Conservation (phyloP, 1,140 invertebrate species). For the Adoxophyes honmai region DNA sequence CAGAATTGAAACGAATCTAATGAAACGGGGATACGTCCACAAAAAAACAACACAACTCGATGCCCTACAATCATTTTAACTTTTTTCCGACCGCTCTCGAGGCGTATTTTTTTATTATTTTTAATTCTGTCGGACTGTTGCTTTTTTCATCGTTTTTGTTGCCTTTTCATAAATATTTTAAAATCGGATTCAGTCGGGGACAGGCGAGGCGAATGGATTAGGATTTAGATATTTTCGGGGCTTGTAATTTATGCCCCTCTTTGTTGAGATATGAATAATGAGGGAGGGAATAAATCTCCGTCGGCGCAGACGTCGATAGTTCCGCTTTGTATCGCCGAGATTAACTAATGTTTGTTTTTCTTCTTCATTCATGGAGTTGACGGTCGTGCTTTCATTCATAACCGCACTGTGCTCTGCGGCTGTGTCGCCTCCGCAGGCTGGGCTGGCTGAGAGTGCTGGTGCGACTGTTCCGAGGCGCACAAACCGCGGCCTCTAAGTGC, state of each 20-base stretch:
- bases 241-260: slow-evolving; percentile 68
- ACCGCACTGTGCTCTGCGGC: too few species aligned
- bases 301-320: slow-evolving; percentile 36
- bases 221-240: slow-evolving; percentile 73
- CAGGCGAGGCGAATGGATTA: slow-evolving; percentile 72
- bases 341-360: slow-evolving; percentile 39
- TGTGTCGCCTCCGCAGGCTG: too few species aligned
- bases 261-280: slow-evolving; percentile 72
- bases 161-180: slow-evolving; percentile 74
- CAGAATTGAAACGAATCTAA: slow-evolving; percentile 73
- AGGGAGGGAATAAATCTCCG: slow-evolving; percentile 51
- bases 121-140: slow-evolving; percentile 56
- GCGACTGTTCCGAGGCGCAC: too few species aligned
- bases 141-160: slow-evolving; percentile 49
- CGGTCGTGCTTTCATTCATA: not conserved
- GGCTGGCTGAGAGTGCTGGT: not conserved
- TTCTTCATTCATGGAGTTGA: slow-evolving; percentile 22
- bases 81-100: slow-evolving; percentile 64
- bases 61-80: slow-evolving; percentile 68
- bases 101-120: slow-evolving; percentile 59
- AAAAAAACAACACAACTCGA: slow-evolving; percentile 50
- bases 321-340: slow-evolving; percentile 40
- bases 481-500: too few species aligned
- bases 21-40: slow-evolving; percentile 59
- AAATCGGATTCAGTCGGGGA: slow-evolving; percentile 71